phyloP scores from a whole-genome alignment of 2,888 invertebrate species.

The Macrosoma leucophasiata region DNA sequence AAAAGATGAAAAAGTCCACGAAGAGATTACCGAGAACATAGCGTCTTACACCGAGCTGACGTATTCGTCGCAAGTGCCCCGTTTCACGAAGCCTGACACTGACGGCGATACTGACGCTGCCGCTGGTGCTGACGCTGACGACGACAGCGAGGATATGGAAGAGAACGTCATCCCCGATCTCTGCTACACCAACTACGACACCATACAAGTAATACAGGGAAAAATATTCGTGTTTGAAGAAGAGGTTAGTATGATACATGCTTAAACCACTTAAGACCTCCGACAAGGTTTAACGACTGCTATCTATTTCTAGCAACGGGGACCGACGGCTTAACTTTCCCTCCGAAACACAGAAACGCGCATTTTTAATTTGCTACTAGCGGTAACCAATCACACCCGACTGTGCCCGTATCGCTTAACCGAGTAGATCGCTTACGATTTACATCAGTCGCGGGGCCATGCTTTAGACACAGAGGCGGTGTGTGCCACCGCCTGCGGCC shows the following conservation, averaged over 20 bases:
- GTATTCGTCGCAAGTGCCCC: slow-evolving; percentile 39
- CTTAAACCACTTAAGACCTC: no score
- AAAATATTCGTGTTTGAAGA: slow-evolving; percentile 65
- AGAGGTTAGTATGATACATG: slow-evolving; percentile 44
- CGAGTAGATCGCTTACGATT: no score
- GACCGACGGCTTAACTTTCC: no score
- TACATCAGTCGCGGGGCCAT: no score
- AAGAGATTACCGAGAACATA: slow-evolving; percentile 27
- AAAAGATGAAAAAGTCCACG: slow-evolving; percentile 28
- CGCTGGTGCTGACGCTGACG: slow-evolving; percentile 31
- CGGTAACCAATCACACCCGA: no score
- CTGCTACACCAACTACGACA: slow-evolving; percentile 81
- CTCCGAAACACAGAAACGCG: no score
- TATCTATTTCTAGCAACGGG: no score
- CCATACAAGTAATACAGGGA: slow-evolving; percentile 76
- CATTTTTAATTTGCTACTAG: no score
- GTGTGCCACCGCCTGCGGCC: no score
- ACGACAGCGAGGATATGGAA: slow-evolving; percentile 27
- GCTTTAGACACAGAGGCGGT: no score
- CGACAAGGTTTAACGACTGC: no score
- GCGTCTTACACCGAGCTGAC: slow-evolving; percentile 29
- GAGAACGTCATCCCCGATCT: slow-evolving; percentile 74
- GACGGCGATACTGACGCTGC: slow-evolving; percentile 23
- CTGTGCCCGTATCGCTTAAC: no score
- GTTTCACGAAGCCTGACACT: slow-evolving; percentile 43